Percentiles rank a stretch among this genome's conserved stretches.
These are phyloP conservation scores for Rana temporaria DNA, from an alignment of 2,113 vertebrate species.

Conservation along the genomic window DNA sequence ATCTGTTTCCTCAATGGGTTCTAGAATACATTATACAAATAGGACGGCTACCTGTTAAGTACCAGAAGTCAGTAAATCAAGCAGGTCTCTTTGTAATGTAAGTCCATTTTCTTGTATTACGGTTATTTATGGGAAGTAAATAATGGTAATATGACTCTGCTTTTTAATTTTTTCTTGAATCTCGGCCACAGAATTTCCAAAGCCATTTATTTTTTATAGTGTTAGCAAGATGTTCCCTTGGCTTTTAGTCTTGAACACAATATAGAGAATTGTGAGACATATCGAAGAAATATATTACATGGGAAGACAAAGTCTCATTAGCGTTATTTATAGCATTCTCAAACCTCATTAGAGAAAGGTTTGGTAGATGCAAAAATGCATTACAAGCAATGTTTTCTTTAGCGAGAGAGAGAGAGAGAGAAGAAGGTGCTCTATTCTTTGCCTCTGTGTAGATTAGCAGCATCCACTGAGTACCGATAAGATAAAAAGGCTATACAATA, in stretches of 20 bases:
- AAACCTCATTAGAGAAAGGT: conserved; percentile 84
- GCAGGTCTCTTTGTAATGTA: conserved; percentile 78
- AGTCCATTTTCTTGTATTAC: conserved; percentile 69
- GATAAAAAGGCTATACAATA: conserved; percentile 73
- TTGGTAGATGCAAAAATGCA: conserved; percentile 79
- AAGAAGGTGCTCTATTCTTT: conserved; percentile 80
- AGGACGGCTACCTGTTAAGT: conserved; percentile 59
- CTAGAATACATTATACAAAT: not conserved
- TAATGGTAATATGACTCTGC: conserved; percentile 75
- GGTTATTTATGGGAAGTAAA: conserved; percentile 81
- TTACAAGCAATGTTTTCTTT: conserved; percentile 72
- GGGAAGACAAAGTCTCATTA: conserved; percentile 82
- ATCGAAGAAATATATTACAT: conserved; percentile 83
- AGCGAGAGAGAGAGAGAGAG: conserved; percentile 66
- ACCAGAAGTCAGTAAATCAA: conserved; percentile 61
- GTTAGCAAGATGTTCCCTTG: conserved; percentile 70
- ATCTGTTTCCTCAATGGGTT: conserved; percentile 39
- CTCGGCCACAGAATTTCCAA: conserved; percentile 78
- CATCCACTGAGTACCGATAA: conserved; percentile 74
- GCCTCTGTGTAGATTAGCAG: conserved; percentile 73
- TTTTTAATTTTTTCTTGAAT: conserved; percentile 72
- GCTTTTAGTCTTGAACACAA: conserved; percentile 77
- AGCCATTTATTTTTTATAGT: conserved; percentile 85
- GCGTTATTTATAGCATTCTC: conserved; percentile 81
- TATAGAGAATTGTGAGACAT: conserved; percentile 78